Base-by-base conservation (phyloP, 2,113 vertebrate species). In the Panthera tigris region DNA sequence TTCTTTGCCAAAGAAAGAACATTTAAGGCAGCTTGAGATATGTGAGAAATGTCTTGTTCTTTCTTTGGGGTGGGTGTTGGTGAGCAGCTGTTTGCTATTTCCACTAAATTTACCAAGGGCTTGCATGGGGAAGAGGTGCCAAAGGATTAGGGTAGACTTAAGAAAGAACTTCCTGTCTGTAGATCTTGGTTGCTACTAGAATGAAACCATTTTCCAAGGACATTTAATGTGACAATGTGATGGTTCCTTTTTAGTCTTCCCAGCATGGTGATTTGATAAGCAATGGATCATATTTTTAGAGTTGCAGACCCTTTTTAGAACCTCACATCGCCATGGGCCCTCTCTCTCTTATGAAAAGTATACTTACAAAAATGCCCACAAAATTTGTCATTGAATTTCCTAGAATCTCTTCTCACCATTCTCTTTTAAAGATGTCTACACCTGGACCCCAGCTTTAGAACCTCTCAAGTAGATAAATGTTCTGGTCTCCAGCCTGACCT, bases 41-140 rank as follows among this genome's bases (percentile, higher is more conserved):
- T 98, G 97, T 97, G 98, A 98, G 96, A 98, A 98, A 98, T 98
- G 95, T 98, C 97, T 98, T 98, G 97, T 98, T 98, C 97, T 97
- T 97, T 98, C 97, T 97, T 97, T 96, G 94, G 95, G 97, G 97
- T 98, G 98, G 97, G 97, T 97, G 97, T 97, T 94, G 96, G 92
- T 94, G 97, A 98, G 97, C 97, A 98, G 97, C 97, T 98, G 98
- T 97, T 97, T 95, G 95, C 96, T 98, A 89, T 95, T 98, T 97
- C 91, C 94, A 97, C 95, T 71, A 94, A 95, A 97, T 97, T 96
- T 97, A 95, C 95, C 94, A 95, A 96, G 91, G 92, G 50, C 33
- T 96, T 97, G 21, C 91, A 91, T 85, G 52, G 66, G 83, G 25
- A 94, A 82, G 81, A 93, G 52, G 29, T 82, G 81, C 89, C 94